These are phyloP conservation scores for Notocelia uddmanniana DNA, from an alignment of 2,888 invertebrate genomes.

Conservation along the genomic window DNA sequence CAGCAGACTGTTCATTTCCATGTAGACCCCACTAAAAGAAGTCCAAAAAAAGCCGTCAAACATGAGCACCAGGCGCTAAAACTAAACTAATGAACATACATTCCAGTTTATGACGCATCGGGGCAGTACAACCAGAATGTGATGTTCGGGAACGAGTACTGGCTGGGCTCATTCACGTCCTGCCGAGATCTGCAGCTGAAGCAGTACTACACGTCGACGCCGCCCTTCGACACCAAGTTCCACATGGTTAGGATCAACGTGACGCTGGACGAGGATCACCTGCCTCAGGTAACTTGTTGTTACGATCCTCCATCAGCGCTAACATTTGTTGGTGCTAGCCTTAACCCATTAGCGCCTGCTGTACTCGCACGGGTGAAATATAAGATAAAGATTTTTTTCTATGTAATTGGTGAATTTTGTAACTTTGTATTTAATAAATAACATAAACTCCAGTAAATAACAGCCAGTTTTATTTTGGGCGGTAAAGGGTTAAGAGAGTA, in stretches of 20 bases:
- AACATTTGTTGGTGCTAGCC: background rate
- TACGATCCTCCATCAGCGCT: background rate
- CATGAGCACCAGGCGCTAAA: background rate
- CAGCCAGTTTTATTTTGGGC: too few species aligned
- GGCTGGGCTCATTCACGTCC: constrained; percentile 90
- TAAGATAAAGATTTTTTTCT: too few species aligned
- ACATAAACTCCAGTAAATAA: too few species aligned
- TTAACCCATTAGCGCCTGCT: too few species aligned
- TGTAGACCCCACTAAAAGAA: too few species aligned
- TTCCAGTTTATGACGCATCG: constrained; percentile 92
- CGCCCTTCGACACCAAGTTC: constrained; percentile 87
- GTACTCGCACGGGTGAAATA: too few species aligned
- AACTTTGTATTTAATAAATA: too few species aligned
- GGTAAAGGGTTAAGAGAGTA: too few species aligned
- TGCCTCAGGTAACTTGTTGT: constrained; percentile 79
- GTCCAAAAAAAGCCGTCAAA: background rate
- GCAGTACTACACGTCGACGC: constrained; percentile 80
- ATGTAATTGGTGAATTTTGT: too few species aligned
- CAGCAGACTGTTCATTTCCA: too few species aligned
- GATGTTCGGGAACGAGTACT: constrained; percentile 92
- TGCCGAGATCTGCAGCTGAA: constrained; percentile 88
- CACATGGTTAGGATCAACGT: constrained; percentile 87
- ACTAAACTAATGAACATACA: constrained; percentile 20
- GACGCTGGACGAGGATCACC: constrained; percentile 81
- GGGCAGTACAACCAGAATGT: constrained; percentile 92